Evolutionary conservation across 2,797 vertebrate species (phyloP), one percentile per base, ranked within the genome.

Genomic region (Myiothlypis chrysogaster): DNA sequence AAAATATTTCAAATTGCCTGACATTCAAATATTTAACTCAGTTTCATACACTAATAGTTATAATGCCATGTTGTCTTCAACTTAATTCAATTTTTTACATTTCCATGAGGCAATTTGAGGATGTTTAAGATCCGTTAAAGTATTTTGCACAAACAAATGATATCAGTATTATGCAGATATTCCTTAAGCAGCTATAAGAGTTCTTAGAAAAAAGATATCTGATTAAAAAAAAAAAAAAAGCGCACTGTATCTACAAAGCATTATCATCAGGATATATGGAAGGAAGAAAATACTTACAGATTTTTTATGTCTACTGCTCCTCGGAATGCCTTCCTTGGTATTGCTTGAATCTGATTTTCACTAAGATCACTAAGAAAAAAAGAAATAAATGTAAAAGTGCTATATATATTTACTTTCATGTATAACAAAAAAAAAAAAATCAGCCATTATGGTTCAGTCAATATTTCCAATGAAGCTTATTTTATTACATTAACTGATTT

Each of bases 251-350:
- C 63, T 50, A 56, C 35, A 70, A 71, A 69, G 37, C 16, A 63
- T 81, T 71, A 89, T 37, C 12, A 60, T 27, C 12, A 55, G 17
- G 80, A 81, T 59, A 52, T 10, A 69, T 34, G 53, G 35, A 65
- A 65, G 56, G 35, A 73, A 32, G 47, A 89, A 91, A 91, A 86
- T 97, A 99, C 99, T 99, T 97, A 99, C 99, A 99, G 98, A 96
- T 99, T 99, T 98, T 99, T 99, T 97, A 99, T 99, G 95, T 99
- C 99, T 93, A 99, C 99, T 18, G 99, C 98, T 96, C 99, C 99
- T 96, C 99, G 98, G 95, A 99, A 99, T 90, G 99, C 99, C 96
- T 99, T 99, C 92, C 99, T 98, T 83, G 99, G 99, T 97, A 99
- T 98, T 20, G 99, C 99, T 90, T 99, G 99, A 96, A 99, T 99